Evolutionary conservation across 2,797 vertebrate genomes (phyloP).

Genomic region (Rallus crepitans): DNA sequence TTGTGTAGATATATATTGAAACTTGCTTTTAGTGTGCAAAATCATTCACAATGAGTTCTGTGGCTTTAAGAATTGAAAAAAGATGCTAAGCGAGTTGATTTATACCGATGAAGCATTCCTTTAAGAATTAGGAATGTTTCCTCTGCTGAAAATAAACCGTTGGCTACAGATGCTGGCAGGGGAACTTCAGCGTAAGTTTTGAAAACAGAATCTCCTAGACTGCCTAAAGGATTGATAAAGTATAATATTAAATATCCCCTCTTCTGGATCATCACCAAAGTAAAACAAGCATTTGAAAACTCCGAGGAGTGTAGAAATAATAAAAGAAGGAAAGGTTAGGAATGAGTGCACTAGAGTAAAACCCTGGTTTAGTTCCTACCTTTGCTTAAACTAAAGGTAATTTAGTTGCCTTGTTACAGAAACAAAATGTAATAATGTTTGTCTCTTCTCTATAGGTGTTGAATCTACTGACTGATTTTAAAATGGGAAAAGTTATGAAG

Average conservation of each 20-base stretch:
- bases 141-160: neutral
- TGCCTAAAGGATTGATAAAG: neutral
- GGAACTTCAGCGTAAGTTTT: neutral
- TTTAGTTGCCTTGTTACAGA: neutral
- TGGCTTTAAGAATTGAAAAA: neutral
- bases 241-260: neutral
- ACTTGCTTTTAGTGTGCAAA: neutral
- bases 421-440: neutral
- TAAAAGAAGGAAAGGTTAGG: neutral
- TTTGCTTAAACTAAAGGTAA: neutral
- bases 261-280: neutral
- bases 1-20: neutral
- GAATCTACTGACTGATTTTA: neutral
- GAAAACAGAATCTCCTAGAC: neutral
- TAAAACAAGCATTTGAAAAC: neutral
- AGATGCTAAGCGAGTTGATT: neutral
- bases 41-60: neutral
- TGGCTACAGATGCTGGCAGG: neutral
- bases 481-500: neutral
- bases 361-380: neutral
- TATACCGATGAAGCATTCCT: neutral
- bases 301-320: neutral
- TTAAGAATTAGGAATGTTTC: neutral
- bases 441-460: neutral
- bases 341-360: neutral